Evolutionary conservation across 2,113 vertebrate species (phyloP).

Genomic region (Mus pahari): DNA sequence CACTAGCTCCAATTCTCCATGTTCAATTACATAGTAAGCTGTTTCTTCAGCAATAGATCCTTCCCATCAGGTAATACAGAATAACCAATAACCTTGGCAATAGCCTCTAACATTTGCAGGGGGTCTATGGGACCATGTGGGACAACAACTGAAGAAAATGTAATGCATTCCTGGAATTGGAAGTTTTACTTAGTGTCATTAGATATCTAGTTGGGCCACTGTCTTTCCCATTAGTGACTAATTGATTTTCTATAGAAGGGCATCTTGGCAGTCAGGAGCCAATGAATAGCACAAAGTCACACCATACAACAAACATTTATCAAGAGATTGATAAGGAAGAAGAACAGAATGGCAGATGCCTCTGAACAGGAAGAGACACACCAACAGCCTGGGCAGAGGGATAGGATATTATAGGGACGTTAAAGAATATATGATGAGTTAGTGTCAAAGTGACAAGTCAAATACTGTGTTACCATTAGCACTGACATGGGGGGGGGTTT

Average conservation of each 20-base stretch:
- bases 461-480: background rate
- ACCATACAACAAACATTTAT: background rate
- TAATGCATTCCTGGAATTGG: background rate
- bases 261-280: background rate
- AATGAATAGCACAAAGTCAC: background rate
- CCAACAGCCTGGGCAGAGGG: background rate
- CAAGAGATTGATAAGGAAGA: background rate
- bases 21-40: background rate
- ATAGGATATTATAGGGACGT: background rate
- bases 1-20: background rate
- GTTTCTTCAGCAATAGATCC: background rate
- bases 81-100: background rate
- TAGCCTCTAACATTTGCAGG: background rate
- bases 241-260: background rate
- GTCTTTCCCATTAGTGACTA: background rate
- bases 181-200: background rate
- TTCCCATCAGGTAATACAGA: background rate
- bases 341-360: background rate
- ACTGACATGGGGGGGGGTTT: background rate
- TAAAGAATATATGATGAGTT: background rate
- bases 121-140: background rate
- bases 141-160: background rate
- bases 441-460: background rate
- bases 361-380: background rate
- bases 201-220: background rate